Conservation (phyloP, 2,113 vertebrate species). For the Anarrhichthys ocellatus region DNA sequence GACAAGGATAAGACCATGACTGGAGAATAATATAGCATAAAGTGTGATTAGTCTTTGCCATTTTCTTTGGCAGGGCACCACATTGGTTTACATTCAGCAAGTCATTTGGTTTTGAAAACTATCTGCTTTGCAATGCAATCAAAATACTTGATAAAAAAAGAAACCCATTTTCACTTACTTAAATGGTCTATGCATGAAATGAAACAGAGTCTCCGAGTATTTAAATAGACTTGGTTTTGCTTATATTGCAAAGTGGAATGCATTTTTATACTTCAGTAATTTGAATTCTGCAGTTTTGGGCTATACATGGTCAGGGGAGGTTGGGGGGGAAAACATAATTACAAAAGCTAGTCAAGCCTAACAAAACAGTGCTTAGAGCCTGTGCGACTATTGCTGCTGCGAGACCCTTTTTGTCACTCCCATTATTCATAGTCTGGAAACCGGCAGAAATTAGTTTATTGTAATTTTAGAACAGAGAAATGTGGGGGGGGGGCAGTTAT, state of each 20-base stretch:
- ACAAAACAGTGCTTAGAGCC: slow-evolving; percentile 83
- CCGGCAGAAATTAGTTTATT: slow-evolving; percentile 78
- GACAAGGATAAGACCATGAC: background rate
- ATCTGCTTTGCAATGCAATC: slow-evolving; percentile 12
- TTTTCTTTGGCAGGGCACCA: slow-evolving; percentile 1
- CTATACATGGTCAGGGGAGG: slow-evolving; percentile 66
- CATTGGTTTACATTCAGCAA: background rate
- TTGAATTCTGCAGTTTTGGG: slow-evolving; percentile 71
- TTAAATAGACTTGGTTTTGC: slow-evolving; percentile 50
- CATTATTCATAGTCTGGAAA: slow-evolving; percentile 84
- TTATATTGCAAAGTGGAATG: slow-evolving; percentile 61
- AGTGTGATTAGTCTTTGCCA: slow-evolving; percentile 1
- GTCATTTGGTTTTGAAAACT: slow-evolving; percentile 12
- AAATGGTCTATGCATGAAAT: slow-evolving; percentile 49
- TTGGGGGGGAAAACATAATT: slow-evolving; percentile 81
- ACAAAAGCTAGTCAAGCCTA: slow-evolving; percentile 84
- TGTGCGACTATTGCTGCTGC: slow-evolving; percentile 76
- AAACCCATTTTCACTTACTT: slow-evolving; percentile 22
- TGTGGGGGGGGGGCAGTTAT: slow-evolving; percentile 15
- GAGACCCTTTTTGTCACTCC: slow-evolving; percentile 81
- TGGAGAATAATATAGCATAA: slow-evolving; percentile 3
- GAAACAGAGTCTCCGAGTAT: slow-evolving; percentile 47
- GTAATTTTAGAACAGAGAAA: slow-evolving; percentile 69
- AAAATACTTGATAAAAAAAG: slow-evolving; percentile 5
- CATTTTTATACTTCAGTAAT: slow-evolving; percentile 70